Conservation (phyloP, 2,797 vertebrate species). For the Peromyscus melanophrys region DNA sequence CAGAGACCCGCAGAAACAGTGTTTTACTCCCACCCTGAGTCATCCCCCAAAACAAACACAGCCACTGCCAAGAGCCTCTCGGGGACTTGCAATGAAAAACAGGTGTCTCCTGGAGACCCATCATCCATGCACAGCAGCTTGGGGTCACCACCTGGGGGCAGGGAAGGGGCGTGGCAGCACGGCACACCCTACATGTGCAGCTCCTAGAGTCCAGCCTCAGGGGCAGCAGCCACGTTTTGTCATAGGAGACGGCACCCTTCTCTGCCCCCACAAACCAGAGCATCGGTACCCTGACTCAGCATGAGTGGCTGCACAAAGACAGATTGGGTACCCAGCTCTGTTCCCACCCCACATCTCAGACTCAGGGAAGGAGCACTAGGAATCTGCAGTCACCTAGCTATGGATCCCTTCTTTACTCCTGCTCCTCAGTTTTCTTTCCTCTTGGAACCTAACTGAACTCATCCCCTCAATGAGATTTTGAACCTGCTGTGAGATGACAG, state of each 20-base stretch:
- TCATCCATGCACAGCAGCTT: neutral
- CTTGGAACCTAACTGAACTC: neutral
- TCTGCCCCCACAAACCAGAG: neutral
- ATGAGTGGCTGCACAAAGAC: neutral
- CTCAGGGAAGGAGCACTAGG: neutral
- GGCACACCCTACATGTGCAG: neutral
- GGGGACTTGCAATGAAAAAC: constrained; percentile 79
- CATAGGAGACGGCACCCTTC: neutral
- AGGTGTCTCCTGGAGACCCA: constrained; percentile 75
- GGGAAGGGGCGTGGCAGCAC: neutral
- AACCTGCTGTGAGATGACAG: neutral
- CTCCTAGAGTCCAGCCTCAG: neutral
- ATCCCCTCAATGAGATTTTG: constrained; percentile 2
- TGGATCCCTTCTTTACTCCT: neutral
- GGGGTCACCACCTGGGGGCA: constrained; percentile 25
- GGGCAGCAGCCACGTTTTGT: neutral
- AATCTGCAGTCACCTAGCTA: neutral
- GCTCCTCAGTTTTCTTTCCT: neutral
- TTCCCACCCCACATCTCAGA: neutral
- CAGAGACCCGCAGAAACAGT: constrained; percentile 42
- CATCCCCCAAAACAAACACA: constrained; percentile 67
- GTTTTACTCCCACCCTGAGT: neutral
- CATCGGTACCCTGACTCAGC: neutral
- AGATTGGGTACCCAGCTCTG: neutral
- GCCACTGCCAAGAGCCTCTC: constrained; percentile 69